phyloP scores from a whole-genome alignment of 2,888 invertebrate species.

The Dendrolimus houi region DNA sequence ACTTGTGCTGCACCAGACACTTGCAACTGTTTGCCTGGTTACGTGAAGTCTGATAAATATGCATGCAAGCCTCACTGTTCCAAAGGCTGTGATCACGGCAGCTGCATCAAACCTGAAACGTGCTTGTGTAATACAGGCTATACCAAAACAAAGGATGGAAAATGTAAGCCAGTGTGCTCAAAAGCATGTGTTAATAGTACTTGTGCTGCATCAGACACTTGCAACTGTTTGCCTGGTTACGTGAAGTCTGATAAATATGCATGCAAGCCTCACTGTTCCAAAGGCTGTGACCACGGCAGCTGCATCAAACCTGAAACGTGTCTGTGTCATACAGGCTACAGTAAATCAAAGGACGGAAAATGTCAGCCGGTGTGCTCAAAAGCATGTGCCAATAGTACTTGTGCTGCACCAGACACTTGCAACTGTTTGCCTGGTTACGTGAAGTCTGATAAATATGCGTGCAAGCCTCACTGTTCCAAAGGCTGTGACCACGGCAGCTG shows the following conservation, averaged over 20 bases:
- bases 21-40: too few relatives aligned
- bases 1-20: too few relatives aligned
- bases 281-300: not conserved
- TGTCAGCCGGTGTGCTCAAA: slow-evolving; percentile 40
- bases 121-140: not conserved
- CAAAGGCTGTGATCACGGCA: too few relatives aligned
- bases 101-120: not conserved
- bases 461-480: too few relatives aligned
- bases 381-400: slow-evolving; percentile 60
- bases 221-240: not conserved
- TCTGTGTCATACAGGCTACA: slow-evolving; percentile 27
- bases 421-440: too few relatives aligned
- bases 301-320: slow-evolving; percentile 47
- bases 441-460: too few relatives aligned
- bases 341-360: not conserved
- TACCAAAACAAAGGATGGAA: not conserved
- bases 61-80: too few relatives aligned
- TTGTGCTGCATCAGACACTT: not conserved
- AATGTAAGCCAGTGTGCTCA: too few relatives aligned
- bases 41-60: too few relatives aligned
- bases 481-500: too few relatives aligned
- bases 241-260: not conserved
- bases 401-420: slow-evolving; percentile 28
- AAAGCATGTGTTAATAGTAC: too few relatives aligned
- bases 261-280: not conserved